These are phyloP conservation scores for Drosophila sproati DNA, from an alignment of 1,140 invertebrate genomes.

Conservation along the genomic window DNA sequence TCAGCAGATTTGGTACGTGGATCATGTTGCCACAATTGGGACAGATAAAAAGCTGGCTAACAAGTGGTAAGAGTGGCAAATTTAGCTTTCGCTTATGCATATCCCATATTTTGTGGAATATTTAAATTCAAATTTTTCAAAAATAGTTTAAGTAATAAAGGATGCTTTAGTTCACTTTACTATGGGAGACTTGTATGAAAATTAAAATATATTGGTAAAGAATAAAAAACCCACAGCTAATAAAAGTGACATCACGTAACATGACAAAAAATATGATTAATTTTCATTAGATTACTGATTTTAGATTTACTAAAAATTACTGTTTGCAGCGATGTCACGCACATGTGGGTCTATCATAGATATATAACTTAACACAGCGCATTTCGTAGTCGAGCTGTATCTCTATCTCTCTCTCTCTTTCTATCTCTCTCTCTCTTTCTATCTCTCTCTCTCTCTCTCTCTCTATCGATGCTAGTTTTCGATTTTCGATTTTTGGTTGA, in stretches of 20 bases:
- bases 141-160: not conserved
- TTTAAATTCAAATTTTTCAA: no score
- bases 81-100: no score
- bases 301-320: no score
- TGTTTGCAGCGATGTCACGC: no score
- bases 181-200: not conserved
- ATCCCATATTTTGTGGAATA: no score
- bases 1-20: no score
- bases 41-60: no score
- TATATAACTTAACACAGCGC: not conserved
- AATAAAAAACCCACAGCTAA: not conserved
- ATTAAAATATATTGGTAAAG: not conserved
- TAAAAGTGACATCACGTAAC: conserved; percentile 36
- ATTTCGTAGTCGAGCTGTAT: not conserved
- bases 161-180: not conserved
- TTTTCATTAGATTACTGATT: no score
- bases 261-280: conserved; percentile 2
- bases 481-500: conserved; percentile 7
- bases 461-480: not conserved
- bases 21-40: no score
- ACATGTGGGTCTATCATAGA: no score
- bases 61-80: no score
- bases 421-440: not conserved
- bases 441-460: not conserved
- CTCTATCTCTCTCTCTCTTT: not conserved